Base-by-base conservation (phyloP, 1,140 invertebrate genomes). In the Lutraria rhynchaena region DNA sequence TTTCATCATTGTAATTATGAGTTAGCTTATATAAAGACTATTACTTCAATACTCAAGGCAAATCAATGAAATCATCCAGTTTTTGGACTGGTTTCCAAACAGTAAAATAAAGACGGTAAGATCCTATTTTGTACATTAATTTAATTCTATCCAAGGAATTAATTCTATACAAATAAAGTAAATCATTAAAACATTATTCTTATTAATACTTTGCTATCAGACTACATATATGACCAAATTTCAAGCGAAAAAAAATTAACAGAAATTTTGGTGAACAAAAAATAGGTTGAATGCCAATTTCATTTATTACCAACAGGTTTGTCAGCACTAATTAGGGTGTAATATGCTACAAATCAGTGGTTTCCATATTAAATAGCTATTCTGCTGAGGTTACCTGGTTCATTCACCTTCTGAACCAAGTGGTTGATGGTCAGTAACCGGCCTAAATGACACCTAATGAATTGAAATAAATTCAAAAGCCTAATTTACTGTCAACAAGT, bases 381-480 rank as follows among this genome's bases (percentile, higher is more conserved):
- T 46, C 49, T 46, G 31, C 41, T 46, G 44, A 67, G 63, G 63
- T 67, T 46, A 67, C 22, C 19, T 7, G 49, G 63, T 27, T 29
- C 31, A 19, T 67, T 67, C 63, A 67, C 41, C 63, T 41, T 46
- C 5, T 67, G 63, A 46, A 67, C 63, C 29, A 5, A 31, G 63
- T 31, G 24, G 31, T 49, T 22, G 5, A 49, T 67, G 63, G 63
- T 67, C 63, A 67, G 24, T 67, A 31, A 46, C 37, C 63, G 37
- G 44, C 17, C 17, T 31, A 65, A 65, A 65, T 65, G 61, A 65
- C 61, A 65, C 61, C 35, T 65, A 67, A 67, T 67, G 63, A 67
- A 67, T 46, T 67, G 37, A 67, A 67, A 67, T 67, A 67, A 67
- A 67, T 67, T 67, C 37, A 67, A 67, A 67, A 22, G n/a, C 44